These are phyloP conservation scores for Sebastes diaconus DNA, from an alignment of 2,797 vertebrate genomes.

Conservation along the genomic window DNA sequence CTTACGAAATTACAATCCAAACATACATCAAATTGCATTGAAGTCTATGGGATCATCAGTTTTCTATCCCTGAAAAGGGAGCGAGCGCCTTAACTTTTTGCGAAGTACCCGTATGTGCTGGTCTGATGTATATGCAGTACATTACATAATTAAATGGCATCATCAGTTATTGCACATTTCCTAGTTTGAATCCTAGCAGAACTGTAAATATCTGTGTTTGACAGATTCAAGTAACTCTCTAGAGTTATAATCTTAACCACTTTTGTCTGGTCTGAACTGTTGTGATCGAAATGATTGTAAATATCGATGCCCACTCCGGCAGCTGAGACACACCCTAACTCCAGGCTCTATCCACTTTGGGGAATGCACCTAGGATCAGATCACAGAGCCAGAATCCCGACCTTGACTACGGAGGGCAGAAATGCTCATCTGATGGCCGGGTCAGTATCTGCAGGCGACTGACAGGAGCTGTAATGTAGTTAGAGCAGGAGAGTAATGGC, in stretches of 20 bases:
- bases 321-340: constrained; percentile 1
- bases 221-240: neutral
- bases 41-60: too few relatives aligned
- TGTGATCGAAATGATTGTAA: neutral
- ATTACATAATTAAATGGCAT: neutral
- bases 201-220: neutral
- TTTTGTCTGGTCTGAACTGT: neutral
- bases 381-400: constrained; percentile 33
- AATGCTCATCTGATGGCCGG: constrained; percentile 46
- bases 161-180: neutral
- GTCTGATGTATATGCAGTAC: neutral
- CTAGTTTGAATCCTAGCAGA: neutral
- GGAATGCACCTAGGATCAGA: constrained; percentile 37
- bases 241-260: neutral
- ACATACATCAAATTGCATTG: too few relatives aligned
- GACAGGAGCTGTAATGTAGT: constrained; percentile 70
- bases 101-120: rapidly evolving
- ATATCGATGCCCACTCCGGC: neutral
- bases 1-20: too few relatives aligned
- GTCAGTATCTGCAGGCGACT: constrained; percentile 60
- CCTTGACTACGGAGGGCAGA: constrained; percentile 58
- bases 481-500: constrained; percentile 65
- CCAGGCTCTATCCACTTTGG: constrained; percentile 1
- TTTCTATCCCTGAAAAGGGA: too few relatives aligned
- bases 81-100: too few relatives aligned